phyloP scores from a whole-genome alignment of 35 echinoderm and acorn worm genomes.

The Amphiura filiformis region DNA sequence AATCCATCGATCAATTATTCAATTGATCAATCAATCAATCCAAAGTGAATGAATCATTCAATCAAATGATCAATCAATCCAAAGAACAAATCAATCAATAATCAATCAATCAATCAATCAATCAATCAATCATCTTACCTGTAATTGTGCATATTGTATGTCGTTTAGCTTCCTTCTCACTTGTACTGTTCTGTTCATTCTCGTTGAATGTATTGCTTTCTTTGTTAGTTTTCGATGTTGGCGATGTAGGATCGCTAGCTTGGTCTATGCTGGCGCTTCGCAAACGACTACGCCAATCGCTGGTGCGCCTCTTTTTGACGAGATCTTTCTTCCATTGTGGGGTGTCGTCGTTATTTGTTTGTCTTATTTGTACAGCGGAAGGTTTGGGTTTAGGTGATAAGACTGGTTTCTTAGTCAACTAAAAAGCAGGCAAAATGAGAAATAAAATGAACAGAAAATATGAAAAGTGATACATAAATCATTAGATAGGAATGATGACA shows the following conservation, averaged over 20 bases:
- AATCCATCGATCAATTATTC: too few relatives aligned
- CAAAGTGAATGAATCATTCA: too few relatives aligned
- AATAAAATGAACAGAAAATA: neutral
- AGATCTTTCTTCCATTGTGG: neutral
- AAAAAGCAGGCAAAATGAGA: neutral
- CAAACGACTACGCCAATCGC: neutral
- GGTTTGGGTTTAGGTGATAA: neutral
- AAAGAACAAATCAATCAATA: too few relatives aligned
- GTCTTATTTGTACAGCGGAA: neutral
- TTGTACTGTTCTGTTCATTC: neutral
- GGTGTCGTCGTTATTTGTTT: neutral
- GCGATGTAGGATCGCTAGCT: neutral
- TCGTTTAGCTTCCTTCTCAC: neutral
- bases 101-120: too few relatives aligned
- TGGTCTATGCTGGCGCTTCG: slow-evolving; percentile 3
- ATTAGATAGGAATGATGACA: too few relatives aligned
- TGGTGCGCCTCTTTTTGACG: neutral
- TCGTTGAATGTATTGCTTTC: neutral
- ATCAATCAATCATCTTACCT: too few relatives aligned
- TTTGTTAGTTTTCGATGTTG: neutral
- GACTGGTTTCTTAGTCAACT: neutral
- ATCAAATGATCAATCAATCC: too few relatives aligned
- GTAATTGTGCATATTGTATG: slow-evolving; percentile 3
- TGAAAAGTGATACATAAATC: too few relatives aligned
- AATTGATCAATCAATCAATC: too few relatives aligned